Percentiles rank a stretch among this genome's conserved stretches.
Conservation (phyloP, 2,888 invertebrate species). For the Nyleta sp. region DNA sequence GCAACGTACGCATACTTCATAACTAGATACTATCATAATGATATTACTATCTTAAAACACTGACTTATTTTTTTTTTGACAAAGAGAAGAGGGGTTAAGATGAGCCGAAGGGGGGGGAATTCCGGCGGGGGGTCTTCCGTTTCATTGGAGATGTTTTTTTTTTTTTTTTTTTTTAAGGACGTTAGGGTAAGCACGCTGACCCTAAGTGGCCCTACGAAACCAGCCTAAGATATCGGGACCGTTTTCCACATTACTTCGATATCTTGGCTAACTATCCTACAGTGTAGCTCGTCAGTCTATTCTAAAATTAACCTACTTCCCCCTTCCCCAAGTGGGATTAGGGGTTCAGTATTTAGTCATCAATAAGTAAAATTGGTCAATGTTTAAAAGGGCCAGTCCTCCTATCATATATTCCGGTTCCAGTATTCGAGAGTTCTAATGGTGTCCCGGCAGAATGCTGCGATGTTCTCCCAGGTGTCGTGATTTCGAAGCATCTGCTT, state of each 20-base stretch:
- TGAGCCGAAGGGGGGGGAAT: too few species aligned
- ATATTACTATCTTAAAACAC: too few species aligned
- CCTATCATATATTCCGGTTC: background rate
- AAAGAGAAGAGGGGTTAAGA: too few species aligned
- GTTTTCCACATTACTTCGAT: slow-evolving; percentile 2
- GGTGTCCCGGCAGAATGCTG: background rate
- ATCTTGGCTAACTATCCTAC: background rate
- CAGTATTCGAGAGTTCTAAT: background rate
- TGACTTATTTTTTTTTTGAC: too few species aligned
- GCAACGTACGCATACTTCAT: too few species aligned
- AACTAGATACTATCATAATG: too few species aligned
- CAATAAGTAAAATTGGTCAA: too few species aligned
- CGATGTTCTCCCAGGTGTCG: background rate
- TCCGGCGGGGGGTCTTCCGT: too few species aligned
- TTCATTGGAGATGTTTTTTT: too few species aligned
- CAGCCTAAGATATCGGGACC: background rate
- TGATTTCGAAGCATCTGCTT: background rate
- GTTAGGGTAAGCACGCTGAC: background rate
- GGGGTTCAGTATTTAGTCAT: background rate
- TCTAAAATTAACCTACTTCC: background rate
- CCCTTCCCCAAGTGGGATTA: background rate
- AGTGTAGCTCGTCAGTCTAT: background rate
- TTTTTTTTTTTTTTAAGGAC: background rate
- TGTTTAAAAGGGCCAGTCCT: too few species aligned
- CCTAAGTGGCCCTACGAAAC: background rate